phyloP scores from a whole-genome alignment of 2,888 invertebrate genomes.

The Nymphalis c-album region DNA sequence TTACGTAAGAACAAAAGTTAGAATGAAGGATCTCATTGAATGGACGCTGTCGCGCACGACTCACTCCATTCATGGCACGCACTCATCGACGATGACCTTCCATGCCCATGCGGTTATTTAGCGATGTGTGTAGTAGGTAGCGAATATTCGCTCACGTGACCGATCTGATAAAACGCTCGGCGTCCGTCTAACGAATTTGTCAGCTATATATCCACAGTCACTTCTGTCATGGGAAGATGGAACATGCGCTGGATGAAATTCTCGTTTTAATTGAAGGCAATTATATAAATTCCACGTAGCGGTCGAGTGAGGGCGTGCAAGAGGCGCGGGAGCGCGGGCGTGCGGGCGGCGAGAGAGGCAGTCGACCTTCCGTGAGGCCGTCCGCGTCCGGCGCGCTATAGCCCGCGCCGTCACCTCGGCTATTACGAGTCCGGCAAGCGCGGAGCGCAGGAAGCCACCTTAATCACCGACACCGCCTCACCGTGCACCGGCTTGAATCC shows the following conservation, averaged over 20 bases:
- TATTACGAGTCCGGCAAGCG: slow-evolving; percentile 23
- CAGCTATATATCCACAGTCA: slow-evolving; percentile 26
- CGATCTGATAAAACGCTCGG: slow-evolving; percentile 8
- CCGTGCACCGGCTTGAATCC: slow-evolving; percentile 11
- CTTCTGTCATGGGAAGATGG: slow-evolving; percentile 48
- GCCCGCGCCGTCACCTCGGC: slow-evolving; percentile 24
- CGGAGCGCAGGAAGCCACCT: slow-evolving; percentile 37
- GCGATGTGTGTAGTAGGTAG: slow-evolving; percentile 52
- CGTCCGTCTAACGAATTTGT: slow-evolving; percentile 27
- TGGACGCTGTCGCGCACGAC: slow-evolving; percentile 54
- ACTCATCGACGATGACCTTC: slow-evolving; percentile 48
- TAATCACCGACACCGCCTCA: slow-evolving; percentile 32
- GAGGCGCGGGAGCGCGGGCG: slow-evolving; percentile 46
- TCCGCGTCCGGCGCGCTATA: slow-evolving; percentile 46
- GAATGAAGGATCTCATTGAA: slow-evolving; percentile 66
- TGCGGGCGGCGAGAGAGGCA: slow-evolving; percentile 46
- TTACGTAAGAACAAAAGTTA: slow-evolving; percentile 64
- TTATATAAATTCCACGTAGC: slow-evolving; percentile 79
- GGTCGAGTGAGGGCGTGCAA: slow-evolving; percentile 53
- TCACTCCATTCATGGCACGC: slow-evolving; percentile 65
- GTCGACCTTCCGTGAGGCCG: slow-evolving; percentile 80
- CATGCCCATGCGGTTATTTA: slow-evolving; percentile 52
- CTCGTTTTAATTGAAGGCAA: slow-evolving; percentile 77
- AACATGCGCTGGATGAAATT: slow-evolving; percentile 52
- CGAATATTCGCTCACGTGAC: slow-evolving; percentile 34